Base-by-base conservation (phyloP, 2,113 vertebrate genomes). In the Loxodonta africana region DNA sequence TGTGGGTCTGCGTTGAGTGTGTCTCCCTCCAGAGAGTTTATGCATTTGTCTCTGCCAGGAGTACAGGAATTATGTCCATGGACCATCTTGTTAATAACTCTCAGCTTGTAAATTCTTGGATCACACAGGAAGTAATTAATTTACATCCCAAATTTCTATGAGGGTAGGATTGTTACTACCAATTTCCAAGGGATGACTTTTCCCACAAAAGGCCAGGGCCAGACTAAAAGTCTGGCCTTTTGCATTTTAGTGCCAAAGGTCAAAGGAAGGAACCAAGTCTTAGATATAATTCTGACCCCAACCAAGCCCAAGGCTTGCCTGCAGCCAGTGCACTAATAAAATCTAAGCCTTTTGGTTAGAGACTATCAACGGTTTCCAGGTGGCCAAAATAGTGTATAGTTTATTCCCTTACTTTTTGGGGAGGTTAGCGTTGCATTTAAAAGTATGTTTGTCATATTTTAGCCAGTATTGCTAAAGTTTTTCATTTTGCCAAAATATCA, bases 391-490 rank as follows among this genome's bases (percentile, higher is more conserved):
- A 20, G 30, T 82, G 77, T 87, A 87, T 26, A 82, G 67, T 83
- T 83, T 90, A 83, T 63, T 87, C 11, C 51, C 44, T 83, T 90
- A 44, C 33, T 93, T 51, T 46, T 1, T 5, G 10, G 63, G 15
- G 3, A 85, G 28, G 51, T 53, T 53, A 53, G 12, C 76, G 83
- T 60, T 48, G 65, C 4, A 88, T 80, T 88, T 83, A 87, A 84
- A 95, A 96, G 3, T 21, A 96, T 57, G 46, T 23, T 25, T 63
- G 9, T 95, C 33, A 88, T 91, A 90, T 90, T 91, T 88, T 88
- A 91, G n/a, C 41, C 23, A 88, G 44, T 30, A 90, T 80, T 86
- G 78, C 62, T 80, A 80, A 85, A 23, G 62, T 67, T 71, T 67
- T 85, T 67, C 33, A 90, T 77, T 83, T 25, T 53, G 83, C 57